Evolutionary conservation across 2,888 invertebrate species (phyloP).

Genomic region (Acleris laterana): DNA sequence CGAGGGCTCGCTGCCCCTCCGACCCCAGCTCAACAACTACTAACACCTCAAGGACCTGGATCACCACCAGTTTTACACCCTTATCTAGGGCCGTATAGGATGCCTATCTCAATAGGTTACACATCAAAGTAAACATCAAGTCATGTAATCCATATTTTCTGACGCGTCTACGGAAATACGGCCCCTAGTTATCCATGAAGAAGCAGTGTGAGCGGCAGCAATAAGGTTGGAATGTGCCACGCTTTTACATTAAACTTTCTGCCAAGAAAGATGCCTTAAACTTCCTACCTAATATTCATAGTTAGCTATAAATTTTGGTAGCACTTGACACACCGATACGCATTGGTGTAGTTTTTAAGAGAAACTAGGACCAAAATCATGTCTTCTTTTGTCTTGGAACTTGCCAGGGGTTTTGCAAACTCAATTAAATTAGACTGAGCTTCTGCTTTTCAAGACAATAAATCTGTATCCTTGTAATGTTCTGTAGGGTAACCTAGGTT

Average conservation of each 20-base stretch:
- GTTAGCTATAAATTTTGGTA: constrained; percentile 21
- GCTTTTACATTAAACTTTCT: not conserved
- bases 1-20: constrained; percentile 94
- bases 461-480: constrained; percentile 1
- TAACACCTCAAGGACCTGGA: constrained; percentile 3
- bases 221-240: not conserved
- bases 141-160: no score
- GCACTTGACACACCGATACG: constrained; percentile 1
- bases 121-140: no score
- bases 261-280: constrained; percentile 19
- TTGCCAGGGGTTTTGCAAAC: constrained; percentile 24
- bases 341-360: constrained; percentile 1
- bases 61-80: not conserved
- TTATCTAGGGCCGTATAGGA: no score
- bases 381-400: constrained; percentile 20
- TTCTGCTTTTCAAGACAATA: constrained; percentile 22
- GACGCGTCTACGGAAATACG: no score
- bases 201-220: not conserved
- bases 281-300: constrained; percentile 22
- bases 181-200: not conserved
- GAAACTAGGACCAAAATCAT: constrained; percentile 17
- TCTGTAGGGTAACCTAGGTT: constrained; percentile 31
- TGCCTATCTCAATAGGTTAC: no score
- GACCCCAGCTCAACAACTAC: constrained; percentile 88
- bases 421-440: constrained; percentile 14